Conservation (phyloP, 2,888 invertebrate species). For the Xestia xanthographa region DNA sequence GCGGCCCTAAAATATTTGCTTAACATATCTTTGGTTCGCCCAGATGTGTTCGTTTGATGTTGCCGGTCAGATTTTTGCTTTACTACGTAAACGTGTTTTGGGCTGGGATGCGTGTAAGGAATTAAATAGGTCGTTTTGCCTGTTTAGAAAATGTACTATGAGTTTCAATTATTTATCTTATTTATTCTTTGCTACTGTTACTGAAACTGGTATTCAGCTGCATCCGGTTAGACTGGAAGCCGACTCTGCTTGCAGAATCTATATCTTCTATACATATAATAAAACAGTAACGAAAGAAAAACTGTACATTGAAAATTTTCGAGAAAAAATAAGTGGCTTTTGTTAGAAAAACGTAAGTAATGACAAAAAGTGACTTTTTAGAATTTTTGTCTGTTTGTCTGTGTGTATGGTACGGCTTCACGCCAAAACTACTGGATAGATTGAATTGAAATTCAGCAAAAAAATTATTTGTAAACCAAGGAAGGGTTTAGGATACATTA, state of each 20-base stretch:
- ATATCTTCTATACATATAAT: too few species aligned
- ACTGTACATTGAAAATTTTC: too few species aligned
- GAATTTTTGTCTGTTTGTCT: too few species aligned
- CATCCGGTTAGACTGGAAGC: neutral
- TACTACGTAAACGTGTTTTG: slow-evolving; percentile 26
- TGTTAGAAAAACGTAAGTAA: too few species aligned
- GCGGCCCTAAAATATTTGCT: slow-evolving; percentile 56
- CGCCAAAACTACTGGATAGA: too few species aligned
- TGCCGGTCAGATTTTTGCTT: slow-evolving; percentile 44
- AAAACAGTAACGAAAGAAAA: too few species aligned
- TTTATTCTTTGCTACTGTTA: neutral
- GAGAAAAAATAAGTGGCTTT: too few species aligned
- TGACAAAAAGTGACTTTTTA: too few species aligned
- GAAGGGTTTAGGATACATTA: too few species aligned
- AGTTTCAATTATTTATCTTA: neutral
- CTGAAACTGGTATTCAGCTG: neutral
- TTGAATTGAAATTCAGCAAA: too few species aligned
- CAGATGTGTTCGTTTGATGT: slow-evolving; percentile 63
- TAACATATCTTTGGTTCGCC: slow-evolving; percentile 48
- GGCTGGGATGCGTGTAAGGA: neutral
- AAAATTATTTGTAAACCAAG: too few species aligned
- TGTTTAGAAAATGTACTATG: neutral
- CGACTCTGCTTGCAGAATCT: neutral
- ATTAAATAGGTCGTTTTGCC: neutral
- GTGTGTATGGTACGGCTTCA: too few species aligned